Conservation (phyloP, 2,113 vertebrate species). For the Corydoras sp. region DNA sequence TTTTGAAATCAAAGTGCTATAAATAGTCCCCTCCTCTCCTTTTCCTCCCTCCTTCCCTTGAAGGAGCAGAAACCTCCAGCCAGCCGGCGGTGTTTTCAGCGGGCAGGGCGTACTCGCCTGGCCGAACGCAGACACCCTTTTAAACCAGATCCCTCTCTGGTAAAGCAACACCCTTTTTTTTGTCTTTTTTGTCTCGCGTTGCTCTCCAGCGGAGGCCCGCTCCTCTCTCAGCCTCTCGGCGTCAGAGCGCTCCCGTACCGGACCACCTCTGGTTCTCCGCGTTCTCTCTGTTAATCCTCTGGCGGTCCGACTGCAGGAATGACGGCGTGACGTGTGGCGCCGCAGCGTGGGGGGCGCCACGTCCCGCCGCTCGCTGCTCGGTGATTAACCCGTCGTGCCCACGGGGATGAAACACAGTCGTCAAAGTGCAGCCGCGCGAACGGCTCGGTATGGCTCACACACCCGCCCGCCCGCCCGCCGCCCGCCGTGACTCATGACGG, state of each 20-base stretch:
- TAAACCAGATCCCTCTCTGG: slow-evolving; percentile 9
- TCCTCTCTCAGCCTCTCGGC: neutral
- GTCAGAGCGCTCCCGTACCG: slow-evolving; percentile 9
- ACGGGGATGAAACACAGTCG: slow-evolving; percentile 12
- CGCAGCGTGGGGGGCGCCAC: slow-evolving; percentile 12
- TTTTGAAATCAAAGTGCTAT: slow-evolving; percentile 66
- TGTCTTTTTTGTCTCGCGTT: slow-evolving; percentile 9
- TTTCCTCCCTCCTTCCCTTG: slow-evolving; percentile 36
- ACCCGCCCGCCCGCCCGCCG: neutral
- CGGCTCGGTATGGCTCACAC: too few relatives aligned
- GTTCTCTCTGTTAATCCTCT: neutral
- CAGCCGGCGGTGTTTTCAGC: slow-evolving; percentile 14
- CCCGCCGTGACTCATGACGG: slow-evolving; percentile 30
- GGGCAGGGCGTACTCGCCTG: slow-evolving; percentile 10
- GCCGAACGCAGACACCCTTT: slow-evolving; percentile 10
- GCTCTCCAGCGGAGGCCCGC: slow-evolving; percentile 9
- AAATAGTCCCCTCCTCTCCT: slow-evolving; percentile 55
- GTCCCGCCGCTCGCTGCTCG: slow-evolving; percentile 15
- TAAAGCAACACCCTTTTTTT: neutral
- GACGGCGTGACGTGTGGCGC: slow-evolving; percentile 9
- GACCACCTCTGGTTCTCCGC: slow-evolving; percentile 17
- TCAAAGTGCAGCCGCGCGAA: slow-evolving; percentile 21
- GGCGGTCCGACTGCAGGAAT: slow-evolving; percentile 10
- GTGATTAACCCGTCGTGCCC: slow-evolving; percentile 33
- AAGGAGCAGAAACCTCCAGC: slow-evolving; percentile 25